Conservation (phyloP, 2,888 invertebrate genomes). For the Rhagonycha lutea region DNA sequence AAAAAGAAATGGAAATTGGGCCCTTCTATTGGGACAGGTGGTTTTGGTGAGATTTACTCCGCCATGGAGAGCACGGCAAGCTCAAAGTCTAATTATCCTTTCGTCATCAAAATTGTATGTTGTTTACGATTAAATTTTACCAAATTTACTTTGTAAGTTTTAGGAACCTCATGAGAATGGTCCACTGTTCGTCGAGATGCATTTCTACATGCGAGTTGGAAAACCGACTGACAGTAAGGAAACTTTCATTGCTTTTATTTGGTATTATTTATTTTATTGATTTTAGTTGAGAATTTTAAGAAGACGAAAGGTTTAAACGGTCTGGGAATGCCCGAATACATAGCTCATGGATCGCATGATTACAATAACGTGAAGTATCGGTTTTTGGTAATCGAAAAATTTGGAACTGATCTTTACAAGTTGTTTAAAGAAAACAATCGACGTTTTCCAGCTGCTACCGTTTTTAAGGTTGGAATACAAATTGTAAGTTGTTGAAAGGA, state of each 20-base stretch:
- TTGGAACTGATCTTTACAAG: constrained; percentile 84
- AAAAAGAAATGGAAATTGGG: constrained; percentile 86
- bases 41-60: constrained; percentile 92
- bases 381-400: constrained; percentile 88
- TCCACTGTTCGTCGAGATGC: constrained; percentile 91
- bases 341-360: constrained; percentile 84
- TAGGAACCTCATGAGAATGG: constrained; percentile 92
- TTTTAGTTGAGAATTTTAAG: constrained; percentile 73
- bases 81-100: constrained; percentile 62
- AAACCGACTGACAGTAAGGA: constrained; percentile 69
- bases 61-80: constrained; percentile 66
- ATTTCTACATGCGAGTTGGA: constrained; percentile 82
- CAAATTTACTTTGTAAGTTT: constrained; percentile 33
- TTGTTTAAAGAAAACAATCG: constrained; percentile 70
- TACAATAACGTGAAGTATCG: constrained; percentile 78
- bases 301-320: constrained; percentile 67
- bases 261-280: constrained; percentile 35
- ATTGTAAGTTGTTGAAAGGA: constrained; percentile 63
- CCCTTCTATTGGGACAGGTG: constrained; percentile 85
- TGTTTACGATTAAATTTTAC: background rate
- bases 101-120: constrained; percentile 81
- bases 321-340: constrained; percentile 83
- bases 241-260: background rate
- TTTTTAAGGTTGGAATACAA: constrained; percentile 81
- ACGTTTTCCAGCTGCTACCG: constrained; percentile 72